phyloP scores from a whole-genome alignment of 2,888 invertebrate genomes.

The Sericinus montela region DNA sequence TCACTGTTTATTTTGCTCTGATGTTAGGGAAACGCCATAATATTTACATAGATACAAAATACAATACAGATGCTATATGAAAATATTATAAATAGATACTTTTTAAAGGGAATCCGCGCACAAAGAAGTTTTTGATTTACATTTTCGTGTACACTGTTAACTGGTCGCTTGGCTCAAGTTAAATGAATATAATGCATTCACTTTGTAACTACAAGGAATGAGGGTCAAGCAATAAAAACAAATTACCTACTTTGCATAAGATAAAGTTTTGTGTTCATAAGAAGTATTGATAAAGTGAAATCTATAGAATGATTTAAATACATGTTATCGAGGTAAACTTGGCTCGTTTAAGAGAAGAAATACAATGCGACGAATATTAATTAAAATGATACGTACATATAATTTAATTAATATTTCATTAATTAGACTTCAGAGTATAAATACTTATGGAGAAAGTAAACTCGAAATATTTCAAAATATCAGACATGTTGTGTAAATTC shows the following conservation, averaged over 20 bases:
- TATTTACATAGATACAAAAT: not conserved
- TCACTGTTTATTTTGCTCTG: no score
- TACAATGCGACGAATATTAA: no score
- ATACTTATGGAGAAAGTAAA: no score
- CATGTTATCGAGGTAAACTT: no score
- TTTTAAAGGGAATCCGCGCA: not conserved
- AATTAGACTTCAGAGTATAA: no score
- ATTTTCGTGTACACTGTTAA: constrained; percentile 1
- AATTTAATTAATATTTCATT: no score
- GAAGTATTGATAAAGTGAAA: not conserved
- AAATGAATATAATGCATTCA: constrained; percentile 13
- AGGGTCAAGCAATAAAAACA: constrained; percentile 11
- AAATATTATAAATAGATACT: not conserved
- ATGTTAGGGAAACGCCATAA: not conserved
- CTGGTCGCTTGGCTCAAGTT: not conserved
- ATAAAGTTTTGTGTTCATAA: constrained; percentile 11
- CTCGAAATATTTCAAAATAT: no score
- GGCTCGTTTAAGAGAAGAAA: no score
- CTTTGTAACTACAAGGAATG: constrained; percentile 7
- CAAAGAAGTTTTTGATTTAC: constrained; percentile 2
- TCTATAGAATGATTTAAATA: no score
- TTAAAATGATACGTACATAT: no score
- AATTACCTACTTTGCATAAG: constrained; percentile 10
- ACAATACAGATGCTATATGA: not conserved
- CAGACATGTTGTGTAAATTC: no score